phyloP scores from a whole-genome alignment of 2,888 invertebrate genomes.

The Agrochola lychnidis region DNA sequence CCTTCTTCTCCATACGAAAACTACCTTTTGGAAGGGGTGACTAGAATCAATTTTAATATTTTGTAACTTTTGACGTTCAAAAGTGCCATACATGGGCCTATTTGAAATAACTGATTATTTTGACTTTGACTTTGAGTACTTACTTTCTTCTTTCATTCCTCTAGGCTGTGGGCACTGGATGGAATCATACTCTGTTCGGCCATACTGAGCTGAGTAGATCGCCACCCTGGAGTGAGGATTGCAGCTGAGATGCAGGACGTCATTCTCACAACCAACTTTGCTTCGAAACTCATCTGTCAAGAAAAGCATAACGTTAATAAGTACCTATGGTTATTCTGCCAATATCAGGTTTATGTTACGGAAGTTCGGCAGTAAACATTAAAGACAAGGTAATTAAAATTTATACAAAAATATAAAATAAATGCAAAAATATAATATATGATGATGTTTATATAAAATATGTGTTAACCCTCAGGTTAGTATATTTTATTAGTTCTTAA shows the following conservation, averaged over 20 bases:
- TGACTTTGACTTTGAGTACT: too few species aligned
- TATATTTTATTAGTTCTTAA: too few species aligned
- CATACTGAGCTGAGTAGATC: conserved; percentile 97
- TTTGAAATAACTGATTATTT: too few species aligned
- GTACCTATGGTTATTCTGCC: background rate
- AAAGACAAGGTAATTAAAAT: background rate
- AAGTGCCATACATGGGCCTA: too few species aligned
- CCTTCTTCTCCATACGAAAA: too few species aligned
- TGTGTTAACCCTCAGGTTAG: too few species aligned
- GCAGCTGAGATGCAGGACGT: conserved; percentile 96
- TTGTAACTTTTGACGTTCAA: too few species aligned
- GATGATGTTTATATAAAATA: background rate
- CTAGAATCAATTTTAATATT: too few species aligned
- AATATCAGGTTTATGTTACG: too few species aligned
- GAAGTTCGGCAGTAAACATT: rapidly evolving
- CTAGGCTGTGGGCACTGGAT: conserved; percentile 96
- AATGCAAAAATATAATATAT: background rate
- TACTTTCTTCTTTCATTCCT: conserved; percentile 97
- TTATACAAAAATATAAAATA: background rate
- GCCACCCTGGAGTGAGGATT: conserved; percentile 96
- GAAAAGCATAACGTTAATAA: conserved; percentile 1
- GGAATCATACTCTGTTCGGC: conserved; percentile 96
- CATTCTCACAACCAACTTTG: conserved; percentile 98
- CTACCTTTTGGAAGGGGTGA: too few species aligned
- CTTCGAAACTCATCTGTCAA: conserved; percentile 97